phyloP scores from a whole-genome alignment of 2,113 vertebrate species.

The Procavia capensis region DNA sequence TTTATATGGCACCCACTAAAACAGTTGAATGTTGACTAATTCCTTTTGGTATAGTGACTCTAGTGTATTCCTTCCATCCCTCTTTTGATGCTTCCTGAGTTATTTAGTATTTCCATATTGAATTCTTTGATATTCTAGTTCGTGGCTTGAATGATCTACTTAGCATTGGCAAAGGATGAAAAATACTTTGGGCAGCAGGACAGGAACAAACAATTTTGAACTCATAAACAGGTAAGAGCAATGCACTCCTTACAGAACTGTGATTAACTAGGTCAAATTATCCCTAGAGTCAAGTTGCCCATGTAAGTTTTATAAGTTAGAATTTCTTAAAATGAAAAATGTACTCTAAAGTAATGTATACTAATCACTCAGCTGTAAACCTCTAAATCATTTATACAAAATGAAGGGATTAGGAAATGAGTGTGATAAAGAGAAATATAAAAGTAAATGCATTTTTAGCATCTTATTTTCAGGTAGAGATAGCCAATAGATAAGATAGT shows the following conservation, averaged over 20 bases:
- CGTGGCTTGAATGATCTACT: neutral
- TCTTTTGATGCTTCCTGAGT: too few relatives aligned
- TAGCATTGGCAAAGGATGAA: neutral
- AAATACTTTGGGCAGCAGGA: too few relatives aligned
- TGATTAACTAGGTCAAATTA: accelerated
- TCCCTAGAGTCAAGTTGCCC: neutral
- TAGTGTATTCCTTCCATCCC: too few relatives aligned
- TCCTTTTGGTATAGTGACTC: too few relatives aligned
- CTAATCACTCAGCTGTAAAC: neutral
- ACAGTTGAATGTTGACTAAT: too few relatives aligned
- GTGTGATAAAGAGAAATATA: neutral
- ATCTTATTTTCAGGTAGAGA: too few relatives aligned
- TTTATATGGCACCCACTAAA: too few relatives aligned
- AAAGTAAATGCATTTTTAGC: too few relatives aligned
- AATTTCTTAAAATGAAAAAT: neutral
- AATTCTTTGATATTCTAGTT: too few relatives aligned
- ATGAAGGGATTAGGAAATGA: neutral
- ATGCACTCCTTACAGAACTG: neutral
- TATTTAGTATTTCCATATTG: too few relatives aligned
- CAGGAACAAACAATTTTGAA: neutral
- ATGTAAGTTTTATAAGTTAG: neutral
- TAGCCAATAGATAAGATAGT: too few relatives aligned
- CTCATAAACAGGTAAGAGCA: neutral
- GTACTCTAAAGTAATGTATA: neutral
- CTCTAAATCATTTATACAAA: neutral